Conservation (phyloP, 2,888 invertebrate species). For the Clunio marinus region DNA sequence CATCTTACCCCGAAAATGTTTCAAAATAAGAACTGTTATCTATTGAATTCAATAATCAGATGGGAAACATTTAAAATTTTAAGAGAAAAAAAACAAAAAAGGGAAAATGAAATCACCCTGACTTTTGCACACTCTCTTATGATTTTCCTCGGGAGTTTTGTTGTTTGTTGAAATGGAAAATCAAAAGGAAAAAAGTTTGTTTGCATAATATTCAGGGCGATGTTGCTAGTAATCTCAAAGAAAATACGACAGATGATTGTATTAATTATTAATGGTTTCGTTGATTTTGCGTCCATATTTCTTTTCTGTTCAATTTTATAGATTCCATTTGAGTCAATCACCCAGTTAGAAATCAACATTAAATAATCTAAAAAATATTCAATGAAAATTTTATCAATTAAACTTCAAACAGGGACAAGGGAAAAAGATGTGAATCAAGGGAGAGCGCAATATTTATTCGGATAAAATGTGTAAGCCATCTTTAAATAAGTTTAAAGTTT, state of each 20-base stretch:
- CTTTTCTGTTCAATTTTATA: neutral
- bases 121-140: conserved; percentile 1
- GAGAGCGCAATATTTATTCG: conserved; percentile 9
- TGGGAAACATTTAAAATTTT: conserved; percentile 1
- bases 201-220: conserved; percentile 8
- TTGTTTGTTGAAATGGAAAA: conserved; percentile 2
- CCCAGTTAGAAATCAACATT: neutral
- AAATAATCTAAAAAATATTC: neutral
- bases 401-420: neutral
- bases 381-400: neutral
- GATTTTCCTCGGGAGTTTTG: neutral
- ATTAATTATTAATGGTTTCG: conserved; percentile 33
- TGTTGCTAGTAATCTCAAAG: neutral
- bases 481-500: conserved; percentile 31
- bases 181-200: conserved; percentile 22
- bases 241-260: conserved; percentile 29
- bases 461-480: conserved; percentile 31
- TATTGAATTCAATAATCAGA: conserved; percentile 15
- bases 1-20: neutral
- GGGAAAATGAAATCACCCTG: neutral
- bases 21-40: neutral
- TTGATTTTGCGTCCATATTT: conserved; percentile 24
- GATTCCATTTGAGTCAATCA: neutral
- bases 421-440: neutral
- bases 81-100: neutral